Evolutionary conservation across 1,140 invertebrate species (phyloP), one percentile per base, ranked within the genome.

Genomic region (Lanistes nyassanus): DNA sequence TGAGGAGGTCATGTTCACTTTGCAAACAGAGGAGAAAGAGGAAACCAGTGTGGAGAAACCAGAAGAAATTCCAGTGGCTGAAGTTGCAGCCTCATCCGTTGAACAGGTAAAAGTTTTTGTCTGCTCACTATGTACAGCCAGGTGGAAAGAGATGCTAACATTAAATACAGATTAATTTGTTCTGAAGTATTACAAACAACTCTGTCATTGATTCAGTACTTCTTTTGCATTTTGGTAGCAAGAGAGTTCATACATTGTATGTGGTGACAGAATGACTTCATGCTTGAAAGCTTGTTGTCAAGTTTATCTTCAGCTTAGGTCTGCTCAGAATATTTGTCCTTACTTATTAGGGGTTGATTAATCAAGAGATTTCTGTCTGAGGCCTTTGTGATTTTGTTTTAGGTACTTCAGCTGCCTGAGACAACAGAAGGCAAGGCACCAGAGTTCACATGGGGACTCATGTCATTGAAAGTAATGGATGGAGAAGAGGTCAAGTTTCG

Each of bases 391-490:
- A 34, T 9, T 26, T 53, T 64, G 3, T 64, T 42, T 23, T 78
- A 79, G 75, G 65, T 75, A 7, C 64, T 67, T 5, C 70, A 73
- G 55, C 60, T 73, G n/a, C 62, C 81, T 31, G 79, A 81, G 68
- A 82, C 83, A 70, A 77, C 91, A 36, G 92, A 93, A 31, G 84
- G 87, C n/a, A 90, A 92, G 80, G 92, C 94, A 29, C 96, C 96
- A 31, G 91, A 92, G 78, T 96, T 97, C 81, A 90, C 93, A 23
- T 92, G 92, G 82, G 92, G 92, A 82, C 90, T 96, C 67, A 91
- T 92, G 64, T 92, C 94, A 26, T 89, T 94, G 2, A 93, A 93
- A 82, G 94, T 98, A 11, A 98, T 98, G 96, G 96, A 98, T 88
- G 95, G 96, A 58, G 95, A 98, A 84, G 93, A 94, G 83, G 94